Evolutionary conservation across 2,797 vertebrate species (phyloP).

Genomic region (Lepilemur septentrionalis): DNA sequence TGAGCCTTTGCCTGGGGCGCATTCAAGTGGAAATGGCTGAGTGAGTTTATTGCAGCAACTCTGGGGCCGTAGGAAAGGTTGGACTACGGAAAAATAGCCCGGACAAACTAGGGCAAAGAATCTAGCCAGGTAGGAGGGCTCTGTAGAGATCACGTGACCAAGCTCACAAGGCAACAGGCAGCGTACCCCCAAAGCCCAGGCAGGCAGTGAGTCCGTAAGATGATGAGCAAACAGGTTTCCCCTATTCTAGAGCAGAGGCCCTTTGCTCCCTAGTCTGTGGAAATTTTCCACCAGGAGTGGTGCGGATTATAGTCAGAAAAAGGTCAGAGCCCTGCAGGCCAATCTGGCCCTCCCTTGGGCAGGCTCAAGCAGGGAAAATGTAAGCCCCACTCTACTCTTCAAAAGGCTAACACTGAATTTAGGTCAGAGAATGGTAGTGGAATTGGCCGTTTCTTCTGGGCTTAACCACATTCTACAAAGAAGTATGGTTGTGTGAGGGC

Average conservation of each 20-base stretch:
- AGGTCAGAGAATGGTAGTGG: slow-evolving; percentile 45
- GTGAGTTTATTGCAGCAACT: neutral
- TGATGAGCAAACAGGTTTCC: neutral
- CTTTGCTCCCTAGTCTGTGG: neutral
- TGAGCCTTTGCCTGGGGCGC: neutral
- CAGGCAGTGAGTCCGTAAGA: neutral
- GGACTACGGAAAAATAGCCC: neutral
- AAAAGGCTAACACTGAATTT: slow-evolving; percentile 34
- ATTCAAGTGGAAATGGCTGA: neutral
- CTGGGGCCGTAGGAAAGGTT: neutral
- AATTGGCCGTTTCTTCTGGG: slow-evolving; percentile 24
- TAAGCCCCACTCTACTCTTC: neutral
- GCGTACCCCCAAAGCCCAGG: neutral
- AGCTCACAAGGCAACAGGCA: neutral
- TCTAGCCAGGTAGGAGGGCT: neutral
- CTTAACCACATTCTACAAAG: slow-evolving; percentile 58
- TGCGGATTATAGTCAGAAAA: neutral
- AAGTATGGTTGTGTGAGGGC: neutral
- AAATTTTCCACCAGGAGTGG: neutral
- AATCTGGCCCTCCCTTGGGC: neutral
- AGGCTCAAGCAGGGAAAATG: neutral
- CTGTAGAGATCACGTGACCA: neutral
- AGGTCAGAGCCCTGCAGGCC: neutral
- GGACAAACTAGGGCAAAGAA: neutral
- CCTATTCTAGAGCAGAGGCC: neutral